Evolutionary conservation across 92 coral and sea anemone genomes (phyloP), one percentile per base, ranked within the genome.

Genomic region (Zoanthus solanderi): DNA sequence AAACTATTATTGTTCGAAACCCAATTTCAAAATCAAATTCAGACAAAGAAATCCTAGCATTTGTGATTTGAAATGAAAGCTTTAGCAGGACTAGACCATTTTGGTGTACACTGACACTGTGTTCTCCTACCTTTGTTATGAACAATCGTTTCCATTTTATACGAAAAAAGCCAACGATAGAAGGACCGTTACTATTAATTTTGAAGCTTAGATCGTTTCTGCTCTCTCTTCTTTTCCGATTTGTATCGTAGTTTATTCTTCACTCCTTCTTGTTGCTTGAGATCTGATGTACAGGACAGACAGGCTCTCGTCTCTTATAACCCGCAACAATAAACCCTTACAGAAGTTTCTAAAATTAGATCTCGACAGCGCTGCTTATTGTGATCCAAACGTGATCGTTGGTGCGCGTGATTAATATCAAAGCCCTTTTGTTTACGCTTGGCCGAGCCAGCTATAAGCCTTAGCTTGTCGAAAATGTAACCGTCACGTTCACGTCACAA

Each of bases 261-360:
- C 82, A 30, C 37, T 10, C 66, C 18, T 32, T 56, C n/a, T 34
- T 30, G 8, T 17, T 54, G 30, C 66, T 76, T 52, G 23, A 30
- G 63, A 53, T 77, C 67, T 77, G 67, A 29, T 77, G 29, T 54
- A 7, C 63, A 0, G 45, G 5, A 29, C 28, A 52, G 48, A 28
- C 31, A 18, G 7, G 46, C 65, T n/a, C 47, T 29, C 5, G 42
- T 77, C 82, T 77, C 54, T 52, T 77, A 77, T 15, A 63, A 29
- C 67, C 30, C 37, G 67, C 66, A 34, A 12, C 66, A 14, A 15
- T 13, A 2, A 14, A 54, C 13, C 12, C 37, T 77, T 53, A 77
- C 82, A 54, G 54, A 53, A 53, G 34, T 13, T 54, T 77, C 82
- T 77, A 77, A 77, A 77, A 54, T 77, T 77, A 54, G 82, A 76